phyloP scores from a whole-genome alignment of 2,113 vertebrate species.

The Maylandia zebra region DNA sequence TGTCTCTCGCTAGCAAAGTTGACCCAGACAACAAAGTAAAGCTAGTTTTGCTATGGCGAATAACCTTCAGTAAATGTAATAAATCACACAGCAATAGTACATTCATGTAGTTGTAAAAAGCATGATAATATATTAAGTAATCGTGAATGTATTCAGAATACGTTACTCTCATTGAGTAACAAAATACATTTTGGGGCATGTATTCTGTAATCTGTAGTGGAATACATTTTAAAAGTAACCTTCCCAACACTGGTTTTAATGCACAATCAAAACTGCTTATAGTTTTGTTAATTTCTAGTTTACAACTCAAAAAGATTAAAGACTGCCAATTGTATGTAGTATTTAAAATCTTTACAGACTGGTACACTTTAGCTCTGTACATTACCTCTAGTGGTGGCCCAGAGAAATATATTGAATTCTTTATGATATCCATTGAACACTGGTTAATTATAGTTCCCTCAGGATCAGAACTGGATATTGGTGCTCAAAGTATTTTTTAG shows the following conservation, averaged over 20 bases:
- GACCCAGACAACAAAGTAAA: no score
- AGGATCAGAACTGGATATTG: background rate
- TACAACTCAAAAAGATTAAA: conserved; percentile 44
- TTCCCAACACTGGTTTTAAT: background rate
- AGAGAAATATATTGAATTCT: background rate
- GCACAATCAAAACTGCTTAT: conserved; percentile 28
- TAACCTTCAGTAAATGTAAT: background rate
- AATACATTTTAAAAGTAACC: background rate
- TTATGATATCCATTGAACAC: no score
- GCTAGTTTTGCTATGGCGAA: background rate
- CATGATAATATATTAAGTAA: background rate
- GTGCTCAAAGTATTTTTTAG: background rate
- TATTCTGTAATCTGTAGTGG: background rate
- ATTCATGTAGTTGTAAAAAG: background rate
- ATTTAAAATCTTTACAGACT: background rate
- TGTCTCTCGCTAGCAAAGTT: background rate
- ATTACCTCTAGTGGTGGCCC: background rate
- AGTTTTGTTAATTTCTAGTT: conserved; percentile 26
- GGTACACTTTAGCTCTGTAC: background rate
- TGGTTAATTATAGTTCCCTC: no score
- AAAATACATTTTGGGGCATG: background rate
- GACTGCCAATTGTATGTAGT: background rate
- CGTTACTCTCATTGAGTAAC: background rate
- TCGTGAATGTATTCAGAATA: background rate
- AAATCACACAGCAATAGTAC: background rate